These are phyloP conservation scores for Cygnus atratus DNA, from an alignment of 2,113 vertebrate genomes.

Conservation along the genomic window DNA sequence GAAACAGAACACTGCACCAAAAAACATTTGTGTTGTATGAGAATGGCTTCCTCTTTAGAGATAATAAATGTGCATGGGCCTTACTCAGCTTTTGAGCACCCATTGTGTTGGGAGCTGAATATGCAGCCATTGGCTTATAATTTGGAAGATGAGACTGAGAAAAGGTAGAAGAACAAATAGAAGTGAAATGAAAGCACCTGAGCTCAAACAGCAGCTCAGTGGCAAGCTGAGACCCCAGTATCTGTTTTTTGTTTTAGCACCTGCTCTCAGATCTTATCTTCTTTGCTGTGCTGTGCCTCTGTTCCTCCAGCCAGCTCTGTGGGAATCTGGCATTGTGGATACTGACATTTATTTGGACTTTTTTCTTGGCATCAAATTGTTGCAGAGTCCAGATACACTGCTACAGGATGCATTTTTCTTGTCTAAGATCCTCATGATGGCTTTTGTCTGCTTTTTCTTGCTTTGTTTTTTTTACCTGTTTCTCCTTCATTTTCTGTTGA, in stretches of 20 bases:
- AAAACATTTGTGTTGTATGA: background rate
- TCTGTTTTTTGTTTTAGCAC: background rate
- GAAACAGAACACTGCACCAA: background rate
- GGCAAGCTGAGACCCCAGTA: background rate
- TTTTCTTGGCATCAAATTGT: background rate
- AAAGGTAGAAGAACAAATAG: background rate
- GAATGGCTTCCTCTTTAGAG: background rate
- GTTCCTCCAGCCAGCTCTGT: background rate
- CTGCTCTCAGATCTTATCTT: background rate
- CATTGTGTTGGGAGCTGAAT: background rate
- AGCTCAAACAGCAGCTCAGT: background rate
- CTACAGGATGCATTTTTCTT: background rate
- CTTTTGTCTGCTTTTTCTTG: background rate
- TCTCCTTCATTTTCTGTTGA: background rate
- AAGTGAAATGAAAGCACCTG: background rate
- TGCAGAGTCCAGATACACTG: background rate
- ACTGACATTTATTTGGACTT: background rate
- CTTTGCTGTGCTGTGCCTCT: background rate
- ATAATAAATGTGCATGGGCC: fast-evolving
- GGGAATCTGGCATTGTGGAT: background rate
- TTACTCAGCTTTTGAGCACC: background rate
- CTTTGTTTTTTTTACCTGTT: background rate
- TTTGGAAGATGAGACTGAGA: background rate
- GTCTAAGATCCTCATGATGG: background rate
- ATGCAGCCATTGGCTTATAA: background rate